Conservation (phyloP, 1,140 invertebrate species). For the Fopius arisanus region DNA sequence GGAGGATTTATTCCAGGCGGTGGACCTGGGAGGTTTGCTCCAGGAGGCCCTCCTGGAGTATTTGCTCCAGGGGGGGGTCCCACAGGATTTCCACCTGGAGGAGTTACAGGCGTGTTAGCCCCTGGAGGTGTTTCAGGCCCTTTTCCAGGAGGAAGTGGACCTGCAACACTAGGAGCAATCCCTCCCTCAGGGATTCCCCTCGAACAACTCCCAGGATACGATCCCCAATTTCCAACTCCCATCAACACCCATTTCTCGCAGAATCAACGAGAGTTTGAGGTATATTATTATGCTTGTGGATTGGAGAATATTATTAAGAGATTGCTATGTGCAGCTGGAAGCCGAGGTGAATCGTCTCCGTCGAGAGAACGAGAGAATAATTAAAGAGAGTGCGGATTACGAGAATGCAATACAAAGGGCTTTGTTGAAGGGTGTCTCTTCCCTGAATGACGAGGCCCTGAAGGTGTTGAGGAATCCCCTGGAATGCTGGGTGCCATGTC, state of each 20-base stretch:
- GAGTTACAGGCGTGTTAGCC: neutral
- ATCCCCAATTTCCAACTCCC: neutral
- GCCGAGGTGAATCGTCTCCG: slow-evolving; percentile 44
- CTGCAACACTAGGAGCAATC: no score
- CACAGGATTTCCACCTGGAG: neutral
- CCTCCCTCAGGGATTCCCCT: no score
- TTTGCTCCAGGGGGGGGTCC: no score
- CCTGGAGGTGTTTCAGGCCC: no score
- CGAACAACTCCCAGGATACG: neutral
- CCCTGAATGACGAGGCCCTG: slow-evolving; percentile 54
- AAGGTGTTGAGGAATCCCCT: slow-evolving; percentile 52
- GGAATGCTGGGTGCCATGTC: slow-evolving; percentile 43
- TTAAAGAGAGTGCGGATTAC: slow-evolving; percentile 54
- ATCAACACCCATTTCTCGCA: neutral
- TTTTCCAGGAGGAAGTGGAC: no score
- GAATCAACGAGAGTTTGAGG: slow-evolving; percentile 37
- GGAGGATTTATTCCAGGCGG: neutral
- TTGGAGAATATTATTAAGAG: neutral
- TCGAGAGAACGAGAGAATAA: slow-evolving; percentile 53
- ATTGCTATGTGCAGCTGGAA: slow-evolving; percentile 38
- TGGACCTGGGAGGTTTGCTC: neutral
- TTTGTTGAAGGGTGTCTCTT: slow-evolving; percentile 55
- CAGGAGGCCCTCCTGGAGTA: no score
- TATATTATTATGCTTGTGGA: no score
- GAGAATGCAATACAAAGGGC: slow-evolving; percentile 57